phyloP scores from a whole-genome alignment of 1,140 invertebrate species.

The Drosophila ironensis region DNA sequence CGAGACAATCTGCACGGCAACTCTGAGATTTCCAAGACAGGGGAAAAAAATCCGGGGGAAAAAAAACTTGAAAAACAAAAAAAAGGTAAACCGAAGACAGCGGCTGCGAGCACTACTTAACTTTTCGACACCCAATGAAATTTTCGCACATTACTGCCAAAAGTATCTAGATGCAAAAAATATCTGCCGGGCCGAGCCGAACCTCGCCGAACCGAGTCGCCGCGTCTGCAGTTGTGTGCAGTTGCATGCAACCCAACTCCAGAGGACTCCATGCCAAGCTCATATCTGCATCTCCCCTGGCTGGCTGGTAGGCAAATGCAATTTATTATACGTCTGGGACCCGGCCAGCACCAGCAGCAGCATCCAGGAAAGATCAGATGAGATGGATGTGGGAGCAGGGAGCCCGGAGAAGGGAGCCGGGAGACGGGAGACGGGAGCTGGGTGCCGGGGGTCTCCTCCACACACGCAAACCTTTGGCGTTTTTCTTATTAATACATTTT shows the following conservation, averaged over 20 bases:
- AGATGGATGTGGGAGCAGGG: constrained; percentile 12
- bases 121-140: constrained; percentile 81
- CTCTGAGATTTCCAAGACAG: constrained; percentile 12
- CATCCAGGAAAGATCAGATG: constrained; percentile 33
- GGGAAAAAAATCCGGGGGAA: background rate
- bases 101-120: constrained; percentile 74
- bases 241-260: constrained; percentile 49
- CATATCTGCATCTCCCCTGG: constrained; percentile 68
- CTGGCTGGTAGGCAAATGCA: constrained; percentile 74
- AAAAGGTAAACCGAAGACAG: constrained; percentile 37
- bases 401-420: background rate
- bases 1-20: constrained; percentile 18
- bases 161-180: constrained; percentile 81
- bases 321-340: constrained; percentile 75
- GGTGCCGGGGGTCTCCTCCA: constrained; percentile 33
- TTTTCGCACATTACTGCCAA: constrained; percentile 81
- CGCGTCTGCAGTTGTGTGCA: constrained; percentile 18
- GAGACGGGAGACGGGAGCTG: background rate
- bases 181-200: constrained; percentile 52
- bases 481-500: constrained; percentile 82
- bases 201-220: background rate
- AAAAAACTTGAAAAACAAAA: background rate
- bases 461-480: constrained; percentile 76
- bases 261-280: constrained; percentile 34
- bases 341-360: background rate